Evolutionary conservation across 2,113 vertebrate species (phyloP).

Genomic region (Perccottus glenii): DNA sequence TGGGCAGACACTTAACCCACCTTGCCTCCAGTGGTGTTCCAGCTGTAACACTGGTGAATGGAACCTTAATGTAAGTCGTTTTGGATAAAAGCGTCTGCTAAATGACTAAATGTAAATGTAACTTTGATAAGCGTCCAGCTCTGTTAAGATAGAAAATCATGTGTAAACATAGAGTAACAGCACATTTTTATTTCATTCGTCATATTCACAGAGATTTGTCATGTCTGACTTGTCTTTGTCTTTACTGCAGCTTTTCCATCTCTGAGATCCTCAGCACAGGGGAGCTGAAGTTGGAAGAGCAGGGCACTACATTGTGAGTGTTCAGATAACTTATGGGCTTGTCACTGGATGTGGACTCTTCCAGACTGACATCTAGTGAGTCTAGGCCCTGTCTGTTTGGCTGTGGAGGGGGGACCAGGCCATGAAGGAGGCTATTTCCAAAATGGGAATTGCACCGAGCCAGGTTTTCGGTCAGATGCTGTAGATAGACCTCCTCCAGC

Average conservation of each 20-base stretch:
- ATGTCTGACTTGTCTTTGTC: neutral
- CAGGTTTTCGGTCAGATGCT: constrained; percentile 87
- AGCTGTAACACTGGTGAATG: too few species aligned
- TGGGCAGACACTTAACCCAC: too few species aligned
- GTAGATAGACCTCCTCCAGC: constrained; percentile 87
- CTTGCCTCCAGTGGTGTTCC: too few species aligned
- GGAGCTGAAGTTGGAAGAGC: constrained; percentile 84
- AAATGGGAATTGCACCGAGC: constrained; percentile 81
- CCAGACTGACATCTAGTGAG: constrained; percentile 75
- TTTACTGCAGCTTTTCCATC: constrained; percentile 21
- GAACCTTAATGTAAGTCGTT: too few species aligned
- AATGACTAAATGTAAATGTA: too few species aligned
- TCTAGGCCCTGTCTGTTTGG: constrained; percentile 61
- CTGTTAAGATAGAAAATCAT: too few species aligned
- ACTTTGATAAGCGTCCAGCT: too few species aligned
- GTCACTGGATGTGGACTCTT: constrained; percentile 37
- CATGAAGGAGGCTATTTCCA: constrained; percentile 77
- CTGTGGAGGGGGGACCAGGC: constrained; percentile 78
- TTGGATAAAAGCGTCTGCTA: too few species aligned
- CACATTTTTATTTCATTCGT: too few species aligned
- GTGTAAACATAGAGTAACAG: too few species aligned
- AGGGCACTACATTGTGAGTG: constrained; percentile 56
- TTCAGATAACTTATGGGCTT: constrained; percentile 68
- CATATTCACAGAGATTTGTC: too few species aligned
- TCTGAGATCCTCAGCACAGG: constrained; percentile 86